These are phyloP conservation scores for Diplolepis rosae DNA, from an alignment of 2,888 invertebrate genomes.

Conservation along the genomic window DNA sequence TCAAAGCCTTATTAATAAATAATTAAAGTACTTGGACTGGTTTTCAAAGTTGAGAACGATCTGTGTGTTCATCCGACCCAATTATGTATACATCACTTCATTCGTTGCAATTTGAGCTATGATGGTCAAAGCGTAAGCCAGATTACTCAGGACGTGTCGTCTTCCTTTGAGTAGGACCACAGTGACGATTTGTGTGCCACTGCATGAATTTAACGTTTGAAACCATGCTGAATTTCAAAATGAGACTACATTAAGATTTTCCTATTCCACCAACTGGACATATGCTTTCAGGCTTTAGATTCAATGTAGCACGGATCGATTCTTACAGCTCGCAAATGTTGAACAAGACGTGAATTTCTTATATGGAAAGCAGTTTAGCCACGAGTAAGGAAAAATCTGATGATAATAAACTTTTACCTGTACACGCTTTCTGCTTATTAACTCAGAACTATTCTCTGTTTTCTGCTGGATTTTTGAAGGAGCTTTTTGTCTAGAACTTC, in stretches of 20 bases:
- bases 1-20: background rate
- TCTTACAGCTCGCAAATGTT: background rate
- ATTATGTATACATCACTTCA: constrained; percentile 11
- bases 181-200: constrained; percentile 32
- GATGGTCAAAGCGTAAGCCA: constrained; percentile 52
- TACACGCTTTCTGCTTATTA: background rate
- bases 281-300: background rate
- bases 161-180: constrained; percentile 56
- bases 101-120: constrained; percentile 23
- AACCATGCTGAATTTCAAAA: constrained; percentile 23
- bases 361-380: background rate
- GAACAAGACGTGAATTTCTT: background rate
- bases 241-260: background rate
- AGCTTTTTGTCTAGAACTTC: background rate
- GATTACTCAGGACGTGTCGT: constrained; percentile 46
- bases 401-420: background rate
- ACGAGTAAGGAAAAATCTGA: constrained; percentile 3
- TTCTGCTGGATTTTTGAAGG: background rate
- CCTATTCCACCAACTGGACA: background rate
- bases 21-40: background rate
- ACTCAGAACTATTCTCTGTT: background rate
- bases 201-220: constrained; percentile 36
- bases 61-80: background rate
- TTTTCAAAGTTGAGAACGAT: background rate
- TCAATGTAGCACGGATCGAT: background rate